Conservation (phyloP, 2,888 invertebrate species). For the Sturmia bella region DNA sequence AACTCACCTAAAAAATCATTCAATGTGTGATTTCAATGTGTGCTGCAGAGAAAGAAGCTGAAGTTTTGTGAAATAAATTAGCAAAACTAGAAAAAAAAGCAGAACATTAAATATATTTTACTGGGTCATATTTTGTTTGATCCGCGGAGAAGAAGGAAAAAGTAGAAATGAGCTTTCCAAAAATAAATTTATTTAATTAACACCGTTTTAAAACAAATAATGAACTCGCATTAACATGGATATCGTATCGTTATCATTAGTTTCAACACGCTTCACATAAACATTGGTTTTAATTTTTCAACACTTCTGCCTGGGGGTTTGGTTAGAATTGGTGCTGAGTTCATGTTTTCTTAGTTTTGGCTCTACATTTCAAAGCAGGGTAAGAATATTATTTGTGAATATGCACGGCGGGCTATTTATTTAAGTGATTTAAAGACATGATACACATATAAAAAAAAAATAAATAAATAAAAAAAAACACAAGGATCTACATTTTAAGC, state of each 20-base stretch:
- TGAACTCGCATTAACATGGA: constrained; percentile 31
- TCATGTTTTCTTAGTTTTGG: no score
- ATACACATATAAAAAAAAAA: no score
- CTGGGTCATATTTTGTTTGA: constrained; percentile 40
- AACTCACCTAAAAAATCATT: constrained; percentile 34
- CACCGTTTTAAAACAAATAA: constrained; percentile 24
- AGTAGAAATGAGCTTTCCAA: background rate
- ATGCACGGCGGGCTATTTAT: no score
- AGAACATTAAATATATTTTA: constrained; percentile 23
- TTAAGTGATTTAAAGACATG: no score
- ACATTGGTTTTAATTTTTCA: background rate
- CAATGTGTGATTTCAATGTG: constrained; percentile 49
- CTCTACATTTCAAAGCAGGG: no score
- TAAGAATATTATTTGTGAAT: no score
- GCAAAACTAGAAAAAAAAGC: background rate
- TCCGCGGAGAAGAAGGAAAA: background rate
- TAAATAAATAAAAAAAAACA: no score
- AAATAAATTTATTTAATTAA: constrained; percentile 26
- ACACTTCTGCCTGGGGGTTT: background rate
- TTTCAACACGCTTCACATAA: background rate
- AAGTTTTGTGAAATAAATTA: constrained; percentile 22
- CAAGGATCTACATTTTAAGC: no score
- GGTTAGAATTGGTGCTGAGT: no score
- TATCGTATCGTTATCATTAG: constrained; percentile 16
- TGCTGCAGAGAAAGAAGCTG: background rate